Percentiles rank a stretch among this genome's conserved stretches.
These are phyloP conservation scores for Eilema griseolum DNA, from an alignment of 2,888 invertebrate species.

Conservation along the genomic window DNA sequence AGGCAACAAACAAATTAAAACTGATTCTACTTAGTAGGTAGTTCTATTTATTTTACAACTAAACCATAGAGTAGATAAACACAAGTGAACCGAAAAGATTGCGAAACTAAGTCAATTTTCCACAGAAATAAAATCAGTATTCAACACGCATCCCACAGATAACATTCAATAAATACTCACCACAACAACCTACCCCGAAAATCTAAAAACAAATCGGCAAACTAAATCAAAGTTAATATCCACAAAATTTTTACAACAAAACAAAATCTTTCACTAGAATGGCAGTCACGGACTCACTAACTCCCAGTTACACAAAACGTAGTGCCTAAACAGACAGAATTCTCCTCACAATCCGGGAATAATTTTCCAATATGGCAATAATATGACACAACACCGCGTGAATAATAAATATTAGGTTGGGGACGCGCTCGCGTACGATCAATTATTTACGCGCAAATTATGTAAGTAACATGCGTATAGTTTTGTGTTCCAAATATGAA, in stretches of 20 bases:
- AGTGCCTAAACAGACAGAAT: slow-evolving; percentile 54
- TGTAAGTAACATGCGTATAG: slow-evolving; percentile 72
- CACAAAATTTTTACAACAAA: slow-evolving; percentile 27
- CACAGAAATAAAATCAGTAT: slow-evolving; percentile 11
- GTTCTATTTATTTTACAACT: background rate
- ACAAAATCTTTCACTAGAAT: slow-evolving; percentile 46
- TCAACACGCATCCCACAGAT: slow-evolving; percentile 30
- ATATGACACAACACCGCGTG: slow-evolving; percentile 83
- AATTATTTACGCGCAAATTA: slow-evolving; percentile 85
- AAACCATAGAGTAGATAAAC: background rate
- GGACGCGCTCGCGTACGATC: slow-evolving; percentile 75
- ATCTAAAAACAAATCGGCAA: slow-evolving; percentile 43
- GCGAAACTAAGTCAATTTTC: background rate
- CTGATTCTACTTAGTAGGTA: background rate
- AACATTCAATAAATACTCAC: slow-evolving; percentile 43
- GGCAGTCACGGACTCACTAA: slow-evolving; percentile 51
- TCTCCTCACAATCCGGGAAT: slow-evolving; percentile 78
- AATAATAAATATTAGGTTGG: slow-evolving; percentile 81
- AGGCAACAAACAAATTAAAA: background rate
- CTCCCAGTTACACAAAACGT: slow-evolving; percentile 55
- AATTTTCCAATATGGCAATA: slow-evolving; percentile 83
- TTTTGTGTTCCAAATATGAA: slow-evolving; percentile 44
- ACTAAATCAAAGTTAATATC: slow-evolving; percentile 51
- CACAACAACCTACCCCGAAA: slow-evolving; percentile 39
- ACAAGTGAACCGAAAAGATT: background rate